Percentiles rank a stretch among this genome's conserved stretches.
phyloP scores from a whole-genome alignment of 1,140 invertebrate genomes.

The Hyposmocoma kahamanoa region DNA sequence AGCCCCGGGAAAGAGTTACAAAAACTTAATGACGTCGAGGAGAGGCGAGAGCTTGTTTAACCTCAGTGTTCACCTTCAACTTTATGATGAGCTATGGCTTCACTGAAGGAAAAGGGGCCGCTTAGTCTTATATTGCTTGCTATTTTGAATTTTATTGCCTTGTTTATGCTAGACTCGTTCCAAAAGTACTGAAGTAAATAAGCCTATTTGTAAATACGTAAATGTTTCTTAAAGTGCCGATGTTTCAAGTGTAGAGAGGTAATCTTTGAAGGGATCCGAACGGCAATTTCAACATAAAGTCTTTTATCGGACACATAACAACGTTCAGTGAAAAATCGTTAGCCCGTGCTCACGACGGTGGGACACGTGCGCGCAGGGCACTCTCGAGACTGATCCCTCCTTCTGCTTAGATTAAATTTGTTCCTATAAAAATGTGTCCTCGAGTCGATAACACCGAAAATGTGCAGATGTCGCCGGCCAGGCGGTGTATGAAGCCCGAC shows the following conservation, averaged over 20 bases:
- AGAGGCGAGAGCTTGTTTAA: conserved; percentile 28
- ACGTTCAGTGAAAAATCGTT: conserved; percentile 61
- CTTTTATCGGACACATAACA: conserved; percentile 55
- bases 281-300: conserved; percentile 45
- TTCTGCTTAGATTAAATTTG: conserved; percentile 70
- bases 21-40: conserved; percentile 48
- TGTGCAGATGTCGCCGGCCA: conserved; percentile 48
- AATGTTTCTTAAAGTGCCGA: no score
- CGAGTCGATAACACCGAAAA: conserved; percentile 51
- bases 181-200: no score
- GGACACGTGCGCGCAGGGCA: conserved; percentile 52
- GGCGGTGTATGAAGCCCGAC: conserved; percentile 58
- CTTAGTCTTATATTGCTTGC: no score
- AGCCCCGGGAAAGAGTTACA: conserved; percentile 38
- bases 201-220: no score
- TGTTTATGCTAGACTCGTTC: no score
- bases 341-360: conserved; percentile 48
- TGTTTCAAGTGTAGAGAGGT: no score
- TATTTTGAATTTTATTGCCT: no score
- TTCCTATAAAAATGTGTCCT: conserved; percentile 64
- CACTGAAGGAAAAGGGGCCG: no score
- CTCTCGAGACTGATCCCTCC: conserved; percentile 66
- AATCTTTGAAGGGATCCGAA: no score
- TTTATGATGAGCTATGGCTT: conserved; percentile 2
- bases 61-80: conserved; percentile 19